phyloP scores from a whole-genome alignment of 2,113 vertebrate genomes.

The Dasyornis broadbenti region DNA sequence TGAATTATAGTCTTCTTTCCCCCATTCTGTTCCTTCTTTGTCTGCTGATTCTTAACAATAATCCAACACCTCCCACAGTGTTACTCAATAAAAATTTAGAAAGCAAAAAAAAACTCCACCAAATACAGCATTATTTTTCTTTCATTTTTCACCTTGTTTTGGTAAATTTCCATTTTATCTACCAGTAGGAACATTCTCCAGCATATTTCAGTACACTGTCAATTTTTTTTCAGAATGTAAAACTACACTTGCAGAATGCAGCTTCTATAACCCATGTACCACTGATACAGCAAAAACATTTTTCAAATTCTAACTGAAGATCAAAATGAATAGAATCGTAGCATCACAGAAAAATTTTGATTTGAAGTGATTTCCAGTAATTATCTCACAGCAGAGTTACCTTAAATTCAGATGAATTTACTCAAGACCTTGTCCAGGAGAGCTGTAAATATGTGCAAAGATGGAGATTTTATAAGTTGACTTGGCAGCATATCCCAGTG shows the following conservation, averaged over 20 bases:
- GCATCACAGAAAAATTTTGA: neutral
- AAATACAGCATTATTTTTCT: neutral
- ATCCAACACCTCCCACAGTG: neutral
- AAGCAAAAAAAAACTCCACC: neutral
- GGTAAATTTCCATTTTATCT: slow-evolving; percentile 26
- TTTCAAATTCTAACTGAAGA: neutral
- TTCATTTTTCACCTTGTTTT: slow-evolving; percentile 6
- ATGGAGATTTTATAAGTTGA: neutral
- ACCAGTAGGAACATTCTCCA: neutral
- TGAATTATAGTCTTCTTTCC: neutral
- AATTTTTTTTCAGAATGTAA: slow-evolving; percentile 8
- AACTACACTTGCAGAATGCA: neutral
- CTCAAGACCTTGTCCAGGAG: neutral
- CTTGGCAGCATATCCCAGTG: neutral
- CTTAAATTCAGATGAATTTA: neutral
- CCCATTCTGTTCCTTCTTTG: neutral
- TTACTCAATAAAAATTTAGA: neutral
- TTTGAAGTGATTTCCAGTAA: neutral
- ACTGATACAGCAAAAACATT: neutral
- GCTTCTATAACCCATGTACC: neutral
- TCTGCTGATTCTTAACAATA: neutral
- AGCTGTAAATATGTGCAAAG: neutral
- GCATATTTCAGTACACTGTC: neutral
- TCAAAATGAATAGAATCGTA: neutral
- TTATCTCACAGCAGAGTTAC: neutral